phyloP scores from a whole-genome alignment of 1,140 invertebrate genomes.

The Zelostemma sp. region DNA sequence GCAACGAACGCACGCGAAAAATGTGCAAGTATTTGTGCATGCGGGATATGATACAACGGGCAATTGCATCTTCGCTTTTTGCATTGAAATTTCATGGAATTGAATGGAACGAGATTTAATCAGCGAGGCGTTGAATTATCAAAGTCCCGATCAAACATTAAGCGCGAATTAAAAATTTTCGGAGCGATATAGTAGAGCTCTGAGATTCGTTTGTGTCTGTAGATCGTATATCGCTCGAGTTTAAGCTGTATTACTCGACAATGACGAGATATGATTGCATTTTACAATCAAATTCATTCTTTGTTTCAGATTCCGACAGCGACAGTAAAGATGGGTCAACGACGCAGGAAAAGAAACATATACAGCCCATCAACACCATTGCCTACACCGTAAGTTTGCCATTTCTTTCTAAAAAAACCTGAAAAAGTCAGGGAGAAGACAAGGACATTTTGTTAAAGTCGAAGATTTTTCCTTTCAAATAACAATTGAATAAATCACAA shows the following conservation, averaged over 20 bases:
- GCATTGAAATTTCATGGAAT: not conserved
- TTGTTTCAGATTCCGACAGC: slow-evolving; percentile 68
- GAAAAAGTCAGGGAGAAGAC: not conserved
- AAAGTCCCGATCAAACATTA: no score
- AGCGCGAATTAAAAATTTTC: no score
- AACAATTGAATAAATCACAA: not conserved
- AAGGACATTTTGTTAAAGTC: not conserved
- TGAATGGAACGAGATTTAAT: not conserved
- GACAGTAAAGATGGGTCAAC: slow-evolving; percentile 69
- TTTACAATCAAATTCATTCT: slow-evolving; percentile 3
- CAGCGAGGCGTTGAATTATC: not conserved
- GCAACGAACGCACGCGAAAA: slow-evolving; percentile 12
- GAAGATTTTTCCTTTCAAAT: not conserved
- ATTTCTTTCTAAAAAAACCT: slow-evolving; percentile 8
- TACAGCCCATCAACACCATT: slow-evolving; percentile 70
- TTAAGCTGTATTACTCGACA: no score
- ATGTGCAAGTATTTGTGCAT: no score
- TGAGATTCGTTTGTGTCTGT: no score
- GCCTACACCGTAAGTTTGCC: slow-evolving; percentile 68
- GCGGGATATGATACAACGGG: no score
- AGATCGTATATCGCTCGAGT: no score
- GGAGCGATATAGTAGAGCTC: no score
- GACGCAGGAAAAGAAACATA: slow-evolving; percentile 67
- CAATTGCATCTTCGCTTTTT: not conserved
- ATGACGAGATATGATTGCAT: no score